These are phyloP conservation scores for Colius striatus DNA, from an alignment of 2,113 vertebrate genomes.

Conservation along the genomic window DNA sequence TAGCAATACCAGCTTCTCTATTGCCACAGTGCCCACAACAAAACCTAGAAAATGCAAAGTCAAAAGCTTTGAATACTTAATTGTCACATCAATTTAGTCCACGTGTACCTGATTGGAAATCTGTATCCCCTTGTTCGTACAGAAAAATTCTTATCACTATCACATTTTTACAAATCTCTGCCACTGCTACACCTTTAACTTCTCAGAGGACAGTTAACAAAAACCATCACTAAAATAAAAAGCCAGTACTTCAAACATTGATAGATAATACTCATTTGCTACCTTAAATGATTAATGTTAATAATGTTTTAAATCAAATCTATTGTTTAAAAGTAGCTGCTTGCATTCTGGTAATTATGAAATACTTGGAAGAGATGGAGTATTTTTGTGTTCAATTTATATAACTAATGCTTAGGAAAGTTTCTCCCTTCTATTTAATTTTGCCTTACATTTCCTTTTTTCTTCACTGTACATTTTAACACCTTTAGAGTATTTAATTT, in stretches of 20 bases:
- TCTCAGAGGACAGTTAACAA: not conserved
- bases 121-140: not conserved
- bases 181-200: not conserved
- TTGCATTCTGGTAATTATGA: not conserved
- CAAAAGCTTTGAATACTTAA: not conserved
- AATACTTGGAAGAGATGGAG: not conserved
- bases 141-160: not conserved
- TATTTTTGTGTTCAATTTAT: not conserved
- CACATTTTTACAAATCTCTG: not conserved
- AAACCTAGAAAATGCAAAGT: not conserved
- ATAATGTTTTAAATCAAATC: not conserved
- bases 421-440: not conserved
- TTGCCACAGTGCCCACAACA: not conserved
- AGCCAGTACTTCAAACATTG: not conserved
- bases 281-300: not conserved
- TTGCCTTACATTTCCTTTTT: not conserved
- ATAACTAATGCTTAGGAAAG: not conserved
- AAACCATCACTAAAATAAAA: not conserved
- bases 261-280: not conserved
- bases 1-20: not conserved
- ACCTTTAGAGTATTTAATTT: not conserved
- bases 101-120: not conserved
- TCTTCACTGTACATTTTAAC: not conserved
- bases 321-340: not conserved
- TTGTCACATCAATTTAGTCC: not conserved